phyloP scores from a whole-genome alignment of 2,797 vertebrate genomes.

The Spizella passerina region DNA sequence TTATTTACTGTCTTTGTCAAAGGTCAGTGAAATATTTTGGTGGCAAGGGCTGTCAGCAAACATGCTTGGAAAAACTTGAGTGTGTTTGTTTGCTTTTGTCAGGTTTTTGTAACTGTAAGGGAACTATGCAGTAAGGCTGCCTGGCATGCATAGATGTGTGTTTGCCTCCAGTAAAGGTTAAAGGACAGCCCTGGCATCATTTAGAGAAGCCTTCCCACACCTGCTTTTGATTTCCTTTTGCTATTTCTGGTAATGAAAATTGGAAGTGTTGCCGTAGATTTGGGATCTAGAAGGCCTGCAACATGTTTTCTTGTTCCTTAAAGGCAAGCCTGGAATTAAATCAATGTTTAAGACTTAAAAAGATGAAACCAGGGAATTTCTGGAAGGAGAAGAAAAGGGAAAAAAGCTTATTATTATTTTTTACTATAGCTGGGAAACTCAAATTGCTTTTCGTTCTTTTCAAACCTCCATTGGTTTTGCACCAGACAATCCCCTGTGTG shows the following conservation, averaged over 20 bases:
- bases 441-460: not conserved
- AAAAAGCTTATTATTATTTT: not conserved
- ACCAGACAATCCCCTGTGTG: not conserved
- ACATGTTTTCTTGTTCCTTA: slow-evolving; percentile 57
- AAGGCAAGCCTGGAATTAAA: slow-evolving; percentile 64
- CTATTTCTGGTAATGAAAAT: slow-evolving; percentile 78
- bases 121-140: slow-evolving; percentile 16
- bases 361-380: slow-evolving; percentile 48
- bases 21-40: slow-evolving; percentile 28
- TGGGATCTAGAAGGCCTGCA: slow-evolving; percentile 62
- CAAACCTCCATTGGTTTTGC: not conserved
- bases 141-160: slow-evolving; percentile 40
- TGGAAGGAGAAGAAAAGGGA: slow-evolving; percentile 42
- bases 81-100: slow-evolving; percentile 58
- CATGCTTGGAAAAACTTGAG: slow-evolving; percentile 39
- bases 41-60: slow-evolving; percentile 22
- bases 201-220: slow-evolving; percentile 75
- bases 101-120: slow-evolving; percentile 39
- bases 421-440: slow-evolving; percentile 12
- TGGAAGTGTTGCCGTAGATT: slow-evolving; percentile 67
- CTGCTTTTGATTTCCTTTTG: slow-evolving; percentile 81
- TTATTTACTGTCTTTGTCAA: slow-evolving; percentile 21
- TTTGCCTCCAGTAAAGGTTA: slow-evolving; percentile 63
- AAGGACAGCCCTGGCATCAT: slow-evolving; percentile 65
- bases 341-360: slow-evolving; percentile 48